Evolutionary conservation across 2,113 vertebrate species (phyloP), one percentile per base, ranked within the genome.

Genomic region (Eupsittula cactorum): DNA sequence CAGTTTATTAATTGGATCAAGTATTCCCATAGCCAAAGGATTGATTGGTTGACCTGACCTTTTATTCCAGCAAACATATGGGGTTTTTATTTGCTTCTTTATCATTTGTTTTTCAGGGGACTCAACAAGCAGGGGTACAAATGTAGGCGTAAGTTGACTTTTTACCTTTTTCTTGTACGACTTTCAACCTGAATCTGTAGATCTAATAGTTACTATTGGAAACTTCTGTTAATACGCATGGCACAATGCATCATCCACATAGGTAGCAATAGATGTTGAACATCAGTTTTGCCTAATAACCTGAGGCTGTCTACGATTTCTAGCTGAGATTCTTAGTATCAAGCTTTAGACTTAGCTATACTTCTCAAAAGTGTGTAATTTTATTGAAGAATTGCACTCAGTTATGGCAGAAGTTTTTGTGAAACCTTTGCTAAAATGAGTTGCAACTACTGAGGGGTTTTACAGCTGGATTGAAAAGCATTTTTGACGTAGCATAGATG

Each of bases 101-200:
- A n/a, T 63, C 3, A 6, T 53, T 97, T 96, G 94, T 71, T 96
- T 93, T 97, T 95, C 97, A 99, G 99, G 99, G 99, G 99, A 39
- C 99, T 99, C 95, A 99, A 99, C 98, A 99, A 99, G 94, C 99
- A 99, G 97, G 99, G 99, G 93, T 99, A 99, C 97, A 99, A 99
- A 97, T 99, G 99, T 98, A 99, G 99, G 96, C 99, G 99, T 99
- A 98, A 99, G 99, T 99, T 46, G 13, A 33, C 68, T 85, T 81
- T 24, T 78, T 39, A 27, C 9, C 13, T 69, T 75, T 29, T 82
- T 76, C 46, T 86, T 88, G 9, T 50, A 7, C 23, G 50, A 8
- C 23, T 70, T 86, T 67, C 23, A 21, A 41, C 17, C 1, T 46
- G 29, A 75, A 60, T 39, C 47, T 93, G 35, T 84, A 81, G 42